Evolutionary conservation across 53 echinoderm and acorn worm genomes (phyloP), one percentile per base, ranked within the genome.

Genomic region (Pentamera pediparva): DNA sequence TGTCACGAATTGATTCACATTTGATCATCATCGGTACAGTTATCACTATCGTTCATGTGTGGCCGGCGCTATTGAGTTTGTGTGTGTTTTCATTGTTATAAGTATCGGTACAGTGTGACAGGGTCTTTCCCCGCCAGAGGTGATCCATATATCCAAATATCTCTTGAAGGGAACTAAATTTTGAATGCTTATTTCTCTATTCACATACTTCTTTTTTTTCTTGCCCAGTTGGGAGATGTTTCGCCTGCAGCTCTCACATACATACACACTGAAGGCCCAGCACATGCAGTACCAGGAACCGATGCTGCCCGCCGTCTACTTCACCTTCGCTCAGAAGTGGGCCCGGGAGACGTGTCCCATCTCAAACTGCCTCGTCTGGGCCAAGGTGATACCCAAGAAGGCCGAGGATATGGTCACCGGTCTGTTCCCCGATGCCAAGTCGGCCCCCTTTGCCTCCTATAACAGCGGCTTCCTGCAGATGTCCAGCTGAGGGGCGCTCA

Each of bases 271-370:
- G 5, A 67, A 67, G 67, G 67, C 67, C 1, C 21, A 40, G 6
- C 13, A 20, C 1, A 25, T 43, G 43, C 12, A 6, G 3, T 26
- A 6, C 37, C 1, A 67, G 30, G 3, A 24, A 6, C 67, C 67
- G 1, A 11, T 5, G 67, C 39, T 41, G 28, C 67, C 67, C 0
- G 37, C 67, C 28, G 24, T 67, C 18, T 37, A 24, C 28, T 67
- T 67, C 27, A 40, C 67, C 5, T 67, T 67, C 30, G 67, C 67
- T 40, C 67, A 67, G 31, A 67, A 67, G 29, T 67, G 67, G 67
- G 40, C 41, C 29, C 24, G 9, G 12, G 41, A 67, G 8, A 41
- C 39, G 26, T 2, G 37, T 2, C 67, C 67, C 3, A 39, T 67
- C 18, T 27, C 67, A 8, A 43, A 40, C 8, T 67, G 67, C 29